phyloP scores from a whole-genome alignment of 2,797 vertebrate genomes.

The Chaenodraco wilsoni region DNA sequence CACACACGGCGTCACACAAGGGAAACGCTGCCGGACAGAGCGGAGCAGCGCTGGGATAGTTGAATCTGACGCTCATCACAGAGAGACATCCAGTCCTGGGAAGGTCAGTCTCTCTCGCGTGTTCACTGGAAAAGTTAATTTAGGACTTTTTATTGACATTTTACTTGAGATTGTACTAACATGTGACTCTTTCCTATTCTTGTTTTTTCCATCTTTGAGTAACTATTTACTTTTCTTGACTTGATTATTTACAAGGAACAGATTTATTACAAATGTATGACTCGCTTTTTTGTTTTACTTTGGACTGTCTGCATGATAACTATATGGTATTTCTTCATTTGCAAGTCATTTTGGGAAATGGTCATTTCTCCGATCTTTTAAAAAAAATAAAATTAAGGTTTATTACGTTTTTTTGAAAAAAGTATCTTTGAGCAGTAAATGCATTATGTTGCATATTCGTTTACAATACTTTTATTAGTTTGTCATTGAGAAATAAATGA shows the following conservation, averaged over 20 bases:
- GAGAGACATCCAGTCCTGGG: constrained; percentile 3
- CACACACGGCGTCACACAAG: constrained; percentile 3
- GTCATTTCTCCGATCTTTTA: constrained; percentile 1
- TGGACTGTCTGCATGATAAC: neutral
- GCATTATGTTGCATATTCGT: neutral
- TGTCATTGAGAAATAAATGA: neutral
- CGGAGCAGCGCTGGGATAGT: constrained; percentile 6
- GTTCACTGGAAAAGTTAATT: neutral
- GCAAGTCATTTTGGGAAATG: neutral
- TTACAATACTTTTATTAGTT: neutral
- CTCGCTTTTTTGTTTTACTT: neutral
- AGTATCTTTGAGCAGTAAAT: too few relatives aligned
- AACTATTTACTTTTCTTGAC: constrained; percentile 20
- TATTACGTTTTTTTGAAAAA: too few relatives aligned
- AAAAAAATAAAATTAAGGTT: too few relatives aligned
- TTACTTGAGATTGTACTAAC: neutral
- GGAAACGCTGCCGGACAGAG: constrained; percentile 3
- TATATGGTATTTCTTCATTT: neutral
- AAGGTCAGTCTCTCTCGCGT: constrained; percentile 50
- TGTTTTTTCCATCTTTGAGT: neutral
- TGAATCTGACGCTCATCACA: constrained; percentile 1
- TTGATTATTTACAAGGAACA: neutral
- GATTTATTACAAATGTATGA: constrained; percentile 30
- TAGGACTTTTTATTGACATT: neutral
- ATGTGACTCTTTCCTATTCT: neutral